phyloP scores from a whole-genome alignment of 2,113 vertebrate species.

The Cryptotis parvus region DNA sequence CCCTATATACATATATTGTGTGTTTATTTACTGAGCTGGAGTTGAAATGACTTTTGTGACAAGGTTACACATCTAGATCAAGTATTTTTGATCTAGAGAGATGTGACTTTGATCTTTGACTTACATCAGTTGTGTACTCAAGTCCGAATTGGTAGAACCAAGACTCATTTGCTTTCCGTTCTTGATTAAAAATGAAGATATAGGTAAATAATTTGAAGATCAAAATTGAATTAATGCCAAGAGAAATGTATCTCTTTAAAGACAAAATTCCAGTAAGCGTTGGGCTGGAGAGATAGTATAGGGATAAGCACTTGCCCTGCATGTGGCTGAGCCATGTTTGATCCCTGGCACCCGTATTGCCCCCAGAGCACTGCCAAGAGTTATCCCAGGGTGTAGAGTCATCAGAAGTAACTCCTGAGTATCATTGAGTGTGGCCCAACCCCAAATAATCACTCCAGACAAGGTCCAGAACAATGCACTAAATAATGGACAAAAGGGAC shows the following conservation, averaged over 20 bases:
- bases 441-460: neutral
- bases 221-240: constrained; percentile 10
- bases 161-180: constrained; percentile 21
- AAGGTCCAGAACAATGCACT: constrained; percentile 29
- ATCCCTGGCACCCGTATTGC: too few relatives aligned
- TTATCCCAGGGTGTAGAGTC: too few relatives aligned
- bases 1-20: neutral
- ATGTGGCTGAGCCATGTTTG: too few relatives aligned
- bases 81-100: constrained; percentile 25
- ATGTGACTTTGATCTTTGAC: neutral
- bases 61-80: constrained; percentile 33
- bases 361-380: too few relatives aligned
- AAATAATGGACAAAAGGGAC: neutral
- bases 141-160: constrained; percentile 14
- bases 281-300: too few relatives aligned
- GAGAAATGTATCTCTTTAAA: neutral
- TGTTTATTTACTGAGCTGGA: constrained; percentile 29
- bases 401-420: too few relatives aligned
- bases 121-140: constrained; percentile 6
- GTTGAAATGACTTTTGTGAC: constrained; percentile 44
- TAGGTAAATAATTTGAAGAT: constrained; percentile 10
- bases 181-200: neutral
- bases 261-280: neutral
- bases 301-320: too few relatives aligned
- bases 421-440: too few relatives aligned